phyloP scores from a whole-genome alignment of 2,113 vertebrate genomes.

The Spea bombifrons region DNA sequence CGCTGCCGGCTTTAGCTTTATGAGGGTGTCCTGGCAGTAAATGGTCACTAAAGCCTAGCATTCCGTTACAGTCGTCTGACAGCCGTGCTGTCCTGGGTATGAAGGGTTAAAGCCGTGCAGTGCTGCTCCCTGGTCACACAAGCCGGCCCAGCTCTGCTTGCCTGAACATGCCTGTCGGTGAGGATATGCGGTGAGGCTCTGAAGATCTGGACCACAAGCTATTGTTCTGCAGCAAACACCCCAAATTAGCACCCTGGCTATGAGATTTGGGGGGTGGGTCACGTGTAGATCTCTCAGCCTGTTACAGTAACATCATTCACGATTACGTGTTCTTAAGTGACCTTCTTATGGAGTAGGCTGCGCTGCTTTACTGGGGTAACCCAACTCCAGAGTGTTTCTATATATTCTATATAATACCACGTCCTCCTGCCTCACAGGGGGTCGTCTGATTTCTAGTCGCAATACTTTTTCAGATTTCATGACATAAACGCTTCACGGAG shows the following conservation, averaged over 20 bases:
- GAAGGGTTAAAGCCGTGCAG: slow-evolving; percentile 17
- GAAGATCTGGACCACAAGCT: slow-evolving; percentile 3
- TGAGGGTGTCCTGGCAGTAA: too few species aligned
- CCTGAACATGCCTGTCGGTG: slow-evolving; percentile 57
- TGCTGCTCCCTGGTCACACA: slow-evolving; percentile 37
- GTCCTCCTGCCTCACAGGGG: too few species aligned
- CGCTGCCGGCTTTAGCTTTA: too few species aligned
- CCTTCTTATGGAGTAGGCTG: neutral
- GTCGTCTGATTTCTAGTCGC: too few species aligned
- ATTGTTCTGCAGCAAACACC: neutral
- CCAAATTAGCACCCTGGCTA: neutral
- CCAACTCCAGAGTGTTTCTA: neutral
- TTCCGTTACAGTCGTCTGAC: slow-evolving; percentile 14
- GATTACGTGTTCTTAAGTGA: neutral
- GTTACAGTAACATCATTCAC: neutral
- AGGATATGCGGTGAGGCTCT: neutral
- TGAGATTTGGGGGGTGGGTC: neutral
- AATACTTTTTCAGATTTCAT: too few species aligned
- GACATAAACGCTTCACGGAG: too few species aligned
- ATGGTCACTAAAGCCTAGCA: neutral
- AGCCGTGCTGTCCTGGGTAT: neutral
- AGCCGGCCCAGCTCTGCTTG: slow-evolving; percentile 53
- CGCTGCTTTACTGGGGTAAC: neutral
- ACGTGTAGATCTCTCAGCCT: neutral
- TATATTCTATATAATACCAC: neutral